Conservation (phyloP, 2,113 vertebrate species). For the Tylochromis polylepis region DNA sequence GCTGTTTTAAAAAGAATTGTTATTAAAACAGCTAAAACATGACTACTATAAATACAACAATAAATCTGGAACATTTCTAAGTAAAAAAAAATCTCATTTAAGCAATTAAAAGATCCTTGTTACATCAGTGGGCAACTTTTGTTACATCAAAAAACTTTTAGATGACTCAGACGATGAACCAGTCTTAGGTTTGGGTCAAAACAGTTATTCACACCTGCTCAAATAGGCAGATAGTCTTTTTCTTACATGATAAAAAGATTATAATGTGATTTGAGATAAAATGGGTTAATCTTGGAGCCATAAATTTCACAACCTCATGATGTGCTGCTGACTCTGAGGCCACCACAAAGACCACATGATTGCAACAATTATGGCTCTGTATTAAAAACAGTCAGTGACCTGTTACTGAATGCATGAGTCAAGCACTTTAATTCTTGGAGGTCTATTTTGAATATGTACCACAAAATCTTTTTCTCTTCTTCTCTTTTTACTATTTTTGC, state of each 20-base stretch:
- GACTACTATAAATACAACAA: not conserved
- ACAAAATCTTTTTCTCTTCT: no score
- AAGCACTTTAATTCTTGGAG: not conserved
- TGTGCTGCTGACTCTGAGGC: not conserved
- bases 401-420: not conserved
- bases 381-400: not conserved
- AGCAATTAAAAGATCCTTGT: not conserved
- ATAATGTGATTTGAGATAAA: rapidly evolving
- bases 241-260: not conserved
- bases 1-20: not conserved
- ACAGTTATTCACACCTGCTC: not conserved
- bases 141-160: not conserved
- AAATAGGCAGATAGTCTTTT: not conserved
- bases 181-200: not conserved
- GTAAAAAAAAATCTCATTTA: no score
- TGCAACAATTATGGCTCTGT: not conserved
- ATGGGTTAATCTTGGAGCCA: not conserved
- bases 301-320: not conserved
- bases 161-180: not conserved
- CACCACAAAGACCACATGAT: not conserved
- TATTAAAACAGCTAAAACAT: not conserved
- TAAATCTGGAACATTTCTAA: not conserved
- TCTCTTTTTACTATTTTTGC: not conserved
- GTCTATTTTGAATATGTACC: no score
- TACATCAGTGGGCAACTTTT: not conserved